A percentile compares a stretch with the other conserved stretches of the same genome.
These are phyloP conservation scores for Dendronephthya gigantea DNA, from an alignment of 64 coral and sea anemone species.

Conservation along the genomic window DNA sequence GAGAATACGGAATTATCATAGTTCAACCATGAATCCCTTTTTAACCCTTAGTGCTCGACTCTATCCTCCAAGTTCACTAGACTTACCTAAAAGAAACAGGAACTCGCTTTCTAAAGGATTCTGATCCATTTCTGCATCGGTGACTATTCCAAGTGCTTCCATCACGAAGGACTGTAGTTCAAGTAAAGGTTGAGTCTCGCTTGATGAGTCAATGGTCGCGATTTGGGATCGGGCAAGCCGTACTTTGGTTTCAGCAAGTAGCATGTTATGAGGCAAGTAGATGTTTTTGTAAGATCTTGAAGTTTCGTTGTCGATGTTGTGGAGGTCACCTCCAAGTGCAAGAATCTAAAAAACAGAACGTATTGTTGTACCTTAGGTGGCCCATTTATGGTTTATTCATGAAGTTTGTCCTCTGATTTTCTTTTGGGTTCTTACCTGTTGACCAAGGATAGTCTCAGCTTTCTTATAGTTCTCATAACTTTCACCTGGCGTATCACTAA, in stretches of 20 bases:
- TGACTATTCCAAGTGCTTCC: background rate
- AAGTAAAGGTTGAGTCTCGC: background rate
- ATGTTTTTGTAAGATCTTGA: conserved; percentile 31
- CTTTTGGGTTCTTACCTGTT: conserved; percentile 49
- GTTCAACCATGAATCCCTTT: no score
- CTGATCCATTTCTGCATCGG: background rate
- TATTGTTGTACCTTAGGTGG: background rate
- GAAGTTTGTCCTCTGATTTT: no score
- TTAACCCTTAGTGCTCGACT: no score
- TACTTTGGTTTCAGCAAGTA: conserved; percentile 59
- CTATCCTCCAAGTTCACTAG: no score
- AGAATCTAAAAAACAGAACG: conserved; percentile 18
- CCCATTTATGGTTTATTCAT: no score
- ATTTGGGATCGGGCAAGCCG: conserved; percentile 35
- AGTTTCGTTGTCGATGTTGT: background rate
- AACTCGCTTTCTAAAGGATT: conserved; percentile 64
- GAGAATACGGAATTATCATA: no score
- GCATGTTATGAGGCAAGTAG: conserved; percentile 49
- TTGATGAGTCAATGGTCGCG: background rate
- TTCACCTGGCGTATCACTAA: background rate
- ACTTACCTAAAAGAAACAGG: conserved; percentile 67
- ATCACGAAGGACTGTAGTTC: background rate
- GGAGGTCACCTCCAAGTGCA: conserved; percentile 47
- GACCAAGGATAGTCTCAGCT: conserved; percentile 46
- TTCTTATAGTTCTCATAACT: conserved; percentile 30